Percentiles rank a stretch among this genome's conserved stretches.
These are phyloP conservation scores for Calliopsis andreniformis DNA, from an alignment of 1,140 invertebrate species.

Conservation along the genomic window DNA sequence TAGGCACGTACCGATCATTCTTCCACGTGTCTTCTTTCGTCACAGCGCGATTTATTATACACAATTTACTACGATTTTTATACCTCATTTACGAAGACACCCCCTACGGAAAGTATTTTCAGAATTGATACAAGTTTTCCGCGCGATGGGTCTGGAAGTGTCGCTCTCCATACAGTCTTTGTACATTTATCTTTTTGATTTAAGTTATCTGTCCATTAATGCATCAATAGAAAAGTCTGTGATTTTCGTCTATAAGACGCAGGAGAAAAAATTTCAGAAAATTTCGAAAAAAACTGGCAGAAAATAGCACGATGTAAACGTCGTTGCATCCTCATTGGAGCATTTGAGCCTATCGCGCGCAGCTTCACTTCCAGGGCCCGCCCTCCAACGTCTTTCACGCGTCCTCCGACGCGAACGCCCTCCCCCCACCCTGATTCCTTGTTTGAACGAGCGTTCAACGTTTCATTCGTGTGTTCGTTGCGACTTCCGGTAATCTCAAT, in stretches of 20 bases:
- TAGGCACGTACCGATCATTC: slow-evolving; percentile 55
- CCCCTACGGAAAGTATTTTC: slow-evolving; percentile 36
- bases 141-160: slow-evolving; percentile 35
- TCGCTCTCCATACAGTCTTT: not conserved
- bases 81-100: slow-evolving; percentile 49
- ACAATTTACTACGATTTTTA: slow-evolving; percentile 62
- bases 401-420: slow-evolving; percentile 19
- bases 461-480: slow-evolving; percentile 50
- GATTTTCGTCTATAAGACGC: too few species aligned
- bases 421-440: slow-evolving; percentile 17
- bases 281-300: not conserved
- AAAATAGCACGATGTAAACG: too few species aligned
- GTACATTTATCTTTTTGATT: too few species aligned
- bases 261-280: too few species aligned
- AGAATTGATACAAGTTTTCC: not conserved
- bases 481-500: slow-evolving; percentile 38
- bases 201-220: too few species aligned
- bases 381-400: slow-evolving; percentile 31
- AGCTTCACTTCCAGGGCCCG: slow-evolving; percentile 29
- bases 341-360: too few species aligned
- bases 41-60: slow-evolving; percentile 47
- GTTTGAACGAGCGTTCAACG: slow-evolving; percentile 40
- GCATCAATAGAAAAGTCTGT: too few species aligned
- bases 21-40: slow-evolving; percentile 59
- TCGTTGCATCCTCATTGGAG: too few species aligned